Evolutionary conservation across 2,113 vertebrate species (phyloP).

Genomic region (Cheirogaleus medius): DNA sequence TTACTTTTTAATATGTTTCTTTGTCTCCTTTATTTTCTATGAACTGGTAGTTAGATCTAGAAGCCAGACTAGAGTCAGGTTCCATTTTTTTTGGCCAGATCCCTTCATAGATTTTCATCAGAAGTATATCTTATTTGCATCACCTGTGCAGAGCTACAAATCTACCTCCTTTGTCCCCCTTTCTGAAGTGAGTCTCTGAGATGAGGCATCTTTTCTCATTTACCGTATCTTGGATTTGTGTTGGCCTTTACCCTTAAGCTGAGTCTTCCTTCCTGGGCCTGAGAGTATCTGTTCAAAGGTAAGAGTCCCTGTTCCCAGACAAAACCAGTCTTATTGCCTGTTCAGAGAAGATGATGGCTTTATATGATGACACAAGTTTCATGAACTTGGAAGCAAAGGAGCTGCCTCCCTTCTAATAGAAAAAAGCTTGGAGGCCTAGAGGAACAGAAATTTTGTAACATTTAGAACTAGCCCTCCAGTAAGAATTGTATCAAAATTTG

Average conservation of each 20-base stretch:
- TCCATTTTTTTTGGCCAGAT: neutral
- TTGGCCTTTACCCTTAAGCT: neutral
- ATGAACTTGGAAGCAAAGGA: neutral
- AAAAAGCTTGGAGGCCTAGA: neutral
- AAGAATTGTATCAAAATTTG: neutral
- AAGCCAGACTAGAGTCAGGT: neutral
- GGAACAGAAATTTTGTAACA: neutral
- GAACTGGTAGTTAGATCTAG: neutral
- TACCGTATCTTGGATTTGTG: neutral
- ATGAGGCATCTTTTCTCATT: neutral
- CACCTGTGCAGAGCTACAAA: neutral
- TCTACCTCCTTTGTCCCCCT: accelerated
- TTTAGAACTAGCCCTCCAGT: neutral
- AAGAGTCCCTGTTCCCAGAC: neutral
- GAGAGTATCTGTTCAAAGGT: neutral
- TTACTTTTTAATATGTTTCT: neutral
- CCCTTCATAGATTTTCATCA: neutral
- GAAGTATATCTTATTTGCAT: neutral
- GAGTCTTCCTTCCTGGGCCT: neutral
- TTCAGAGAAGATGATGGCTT: neutral
- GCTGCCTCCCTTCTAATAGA: neutral
- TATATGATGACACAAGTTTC: neutral
- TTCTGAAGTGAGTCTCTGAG: neutral
- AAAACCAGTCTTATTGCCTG: neutral
- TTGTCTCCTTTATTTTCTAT: neutral